These are phyloP conservation scores for Forbesichthys agassizii DNA, from an alignment of 2,113 vertebrate genomes.

Conservation along the genomic window DNA sequence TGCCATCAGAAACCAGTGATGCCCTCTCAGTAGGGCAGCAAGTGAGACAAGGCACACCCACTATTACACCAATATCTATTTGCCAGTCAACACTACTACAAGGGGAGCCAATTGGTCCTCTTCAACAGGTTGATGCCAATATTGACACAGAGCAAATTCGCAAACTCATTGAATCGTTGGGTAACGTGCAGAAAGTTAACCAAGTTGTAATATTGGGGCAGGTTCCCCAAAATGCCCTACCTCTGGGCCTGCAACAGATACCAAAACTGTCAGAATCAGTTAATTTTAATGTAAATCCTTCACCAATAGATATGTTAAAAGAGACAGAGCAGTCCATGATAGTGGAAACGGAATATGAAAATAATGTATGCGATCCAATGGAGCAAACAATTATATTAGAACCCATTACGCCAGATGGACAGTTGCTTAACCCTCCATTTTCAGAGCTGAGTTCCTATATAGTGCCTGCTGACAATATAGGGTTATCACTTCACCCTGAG, in stretches of 20 bases:
- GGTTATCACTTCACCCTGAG: slow-evolving; percentile 36
- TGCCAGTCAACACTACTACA: slow-evolving; percentile 58
- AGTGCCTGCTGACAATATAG: slow-evolving; percentile 31
- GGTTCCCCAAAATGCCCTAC: slow-evolving; percentile 61
- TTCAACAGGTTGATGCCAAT: slow-evolving; percentile 72
- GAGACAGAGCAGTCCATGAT: slow-evolving; percentile 24
- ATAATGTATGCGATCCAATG: slow-evolving; percentile 42
- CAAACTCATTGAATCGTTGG: slow-evolving; percentile 75
- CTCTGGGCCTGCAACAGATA: slow-evolving; percentile 56
- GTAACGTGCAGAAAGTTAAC: slow-evolving; percentile 77
- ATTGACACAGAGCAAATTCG: slow-evolving; percentile 78
- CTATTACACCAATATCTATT: slow-evolving; percentile 65
- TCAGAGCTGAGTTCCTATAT: slow-evolving; percentile 43
- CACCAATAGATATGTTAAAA: slow-evolving; percentile 43
- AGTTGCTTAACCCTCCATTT: slow-evolving; percentile 52
- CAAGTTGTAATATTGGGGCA: slow-evolving; percentile 75
- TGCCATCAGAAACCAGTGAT: slow-evolving; percentile 24
- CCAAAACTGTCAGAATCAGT: slow-evolving; percentile 38
- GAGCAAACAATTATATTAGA: slow-evolving; percentile 68
- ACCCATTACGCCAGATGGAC: slow-evolving; percentile 66
- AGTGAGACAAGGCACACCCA: slow-evolving; percentile 40
- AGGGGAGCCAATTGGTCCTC: slow-evolving; percentile 64
- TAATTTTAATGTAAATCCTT: slow-evolving; percentile 46
- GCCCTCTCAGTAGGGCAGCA: slow-evolving; percentile 9
- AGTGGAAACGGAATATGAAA: slow-evolving; percentile 30